Evolutionary conservation across 2,797 vertebrate genomes (phyloP).

Genomic region (Phalloptychus januarius): DNA sequence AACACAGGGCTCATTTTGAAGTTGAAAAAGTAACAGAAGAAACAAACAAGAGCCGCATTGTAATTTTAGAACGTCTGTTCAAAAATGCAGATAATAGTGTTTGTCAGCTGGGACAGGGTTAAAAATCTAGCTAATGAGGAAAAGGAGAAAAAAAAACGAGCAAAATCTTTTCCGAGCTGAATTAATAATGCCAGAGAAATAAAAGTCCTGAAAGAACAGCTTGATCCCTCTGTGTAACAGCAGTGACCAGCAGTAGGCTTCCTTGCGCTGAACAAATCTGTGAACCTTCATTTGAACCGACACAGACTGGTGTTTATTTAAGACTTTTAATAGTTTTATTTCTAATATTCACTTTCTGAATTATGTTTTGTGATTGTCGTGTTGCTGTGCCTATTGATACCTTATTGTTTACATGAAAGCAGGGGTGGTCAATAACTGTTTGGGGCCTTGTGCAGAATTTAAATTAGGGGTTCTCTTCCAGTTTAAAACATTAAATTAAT

Average conservation of each 20-base stretch:
- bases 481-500: not conserved
- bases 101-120: conserved; percentile 56
- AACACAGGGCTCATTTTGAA: not conserved
- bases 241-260: conserved; percentile 54
- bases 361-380: conserved; percentile 3
- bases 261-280: conserved; percentile 51
- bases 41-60: conserved; percentile 1
- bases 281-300: conserved; percentile 24
- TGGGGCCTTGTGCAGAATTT: not conserved
- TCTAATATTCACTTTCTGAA: conserved; percentile 42
- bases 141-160: conserved; percentile 51
- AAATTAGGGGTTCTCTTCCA: not conserved
- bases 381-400: not conserved
- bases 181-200: conserved; percentile 80
- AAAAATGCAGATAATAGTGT: conserved; percentile 24
- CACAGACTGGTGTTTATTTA: conserved; percentile 44
- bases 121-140: conserved; percentile 62
- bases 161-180: conserved; percentile 76
- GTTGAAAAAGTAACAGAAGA: not conserved
- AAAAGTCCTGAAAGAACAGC: conserved; percentile 74
- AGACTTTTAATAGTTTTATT: conserved; percentile 38
- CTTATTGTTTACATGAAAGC: not conserved
- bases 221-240: conserved; percentile 68
- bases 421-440: not conserved
- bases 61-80: conserved; percentile 15